Conservation (phyloP, 2,113 vertebrate species). For the Pristiophorus japonicus region DNA sequence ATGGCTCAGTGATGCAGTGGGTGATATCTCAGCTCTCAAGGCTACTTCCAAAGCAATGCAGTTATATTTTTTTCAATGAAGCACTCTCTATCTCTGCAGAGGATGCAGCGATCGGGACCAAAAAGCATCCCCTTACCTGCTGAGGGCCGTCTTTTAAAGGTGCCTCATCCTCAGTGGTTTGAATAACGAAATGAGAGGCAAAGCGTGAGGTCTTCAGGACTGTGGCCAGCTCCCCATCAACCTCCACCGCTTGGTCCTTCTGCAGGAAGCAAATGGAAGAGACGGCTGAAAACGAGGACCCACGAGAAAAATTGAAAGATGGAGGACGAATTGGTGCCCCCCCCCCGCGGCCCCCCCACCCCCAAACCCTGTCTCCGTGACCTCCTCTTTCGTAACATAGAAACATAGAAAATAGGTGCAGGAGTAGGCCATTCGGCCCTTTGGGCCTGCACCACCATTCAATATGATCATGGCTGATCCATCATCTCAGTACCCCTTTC, state of each 20-base stretch:
- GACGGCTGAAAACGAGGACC: background rate
- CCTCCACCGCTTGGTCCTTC: slow-evolving; percentile 24
- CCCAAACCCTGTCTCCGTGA: background rate
- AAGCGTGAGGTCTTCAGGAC: slow-evolving; percentile 37
- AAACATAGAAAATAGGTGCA: no score
- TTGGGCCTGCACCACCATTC: no score
- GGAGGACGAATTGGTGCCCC: background rate
- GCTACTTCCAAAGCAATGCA: background rate
- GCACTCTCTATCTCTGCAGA: background rate
- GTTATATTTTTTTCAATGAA: no score
- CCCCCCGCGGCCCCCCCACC: no score
- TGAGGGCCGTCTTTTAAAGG: background rate
- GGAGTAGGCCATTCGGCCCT: no score
- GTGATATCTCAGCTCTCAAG: background rate
- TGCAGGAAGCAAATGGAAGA: slow-evolving; percentile 1
- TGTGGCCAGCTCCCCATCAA: slow-evolving; percentile 36
- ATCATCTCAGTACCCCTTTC: no score
- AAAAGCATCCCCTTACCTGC: background rate
- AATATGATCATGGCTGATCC: no score
- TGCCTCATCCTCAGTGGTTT: background rate
- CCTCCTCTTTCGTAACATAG: background rate
- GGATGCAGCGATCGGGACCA: background rate
- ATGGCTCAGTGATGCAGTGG: background rate
- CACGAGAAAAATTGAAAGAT: background rate
- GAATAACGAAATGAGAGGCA: slow-evolving; percentile 9